A percentile compares a stretch with the other conserved stretches of the same genome.
Evolutionary conservation across 92 coral and sea anemone species (phyloP).

Genomic region (Anthopleura xanthogrammica): DNA sequence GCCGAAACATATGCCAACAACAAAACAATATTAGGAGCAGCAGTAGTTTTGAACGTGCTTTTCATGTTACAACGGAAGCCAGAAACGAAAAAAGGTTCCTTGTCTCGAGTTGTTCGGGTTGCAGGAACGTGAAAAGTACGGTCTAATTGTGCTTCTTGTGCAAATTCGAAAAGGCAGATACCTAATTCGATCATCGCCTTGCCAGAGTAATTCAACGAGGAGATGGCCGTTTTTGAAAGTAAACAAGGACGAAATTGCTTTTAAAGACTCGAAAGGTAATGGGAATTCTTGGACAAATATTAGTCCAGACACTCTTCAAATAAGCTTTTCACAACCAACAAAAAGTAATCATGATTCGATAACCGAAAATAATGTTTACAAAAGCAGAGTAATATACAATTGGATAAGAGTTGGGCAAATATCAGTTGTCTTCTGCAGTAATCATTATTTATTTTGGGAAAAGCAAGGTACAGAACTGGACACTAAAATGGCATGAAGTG

Average conservation of each 20-base stretch:
- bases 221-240: neutral
- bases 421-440: neutral
- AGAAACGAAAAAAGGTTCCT: too few relatives aligned
- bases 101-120: too few relatives aligned
- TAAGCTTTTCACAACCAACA: neutral
- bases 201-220: neutral
- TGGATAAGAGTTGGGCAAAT: neutral
- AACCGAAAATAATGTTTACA: neutral
- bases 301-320: neutral
- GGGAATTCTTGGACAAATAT: neutral
- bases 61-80: too few relatives aligned
- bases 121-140: too few relatives aligned
- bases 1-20: too few relatives aligned
- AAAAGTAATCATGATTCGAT: neutral
- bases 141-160: too few relatives aligned
- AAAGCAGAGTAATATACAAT: neutral
- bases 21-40: too few relatives aligned
- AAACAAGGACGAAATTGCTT: neutral
- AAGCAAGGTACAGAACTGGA: neutral
- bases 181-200: too few relatives aligned
- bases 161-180: too few relatives aligned
- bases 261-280: neutral
- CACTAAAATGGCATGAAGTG: too few relatives aligned
- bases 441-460: neutral
- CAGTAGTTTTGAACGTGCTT: too few relatives aligned